Evolutionary conservation across 1,140 invertebrate genomes (phyloP).

Genomic region (Drosophila chauvacae): DNA sequence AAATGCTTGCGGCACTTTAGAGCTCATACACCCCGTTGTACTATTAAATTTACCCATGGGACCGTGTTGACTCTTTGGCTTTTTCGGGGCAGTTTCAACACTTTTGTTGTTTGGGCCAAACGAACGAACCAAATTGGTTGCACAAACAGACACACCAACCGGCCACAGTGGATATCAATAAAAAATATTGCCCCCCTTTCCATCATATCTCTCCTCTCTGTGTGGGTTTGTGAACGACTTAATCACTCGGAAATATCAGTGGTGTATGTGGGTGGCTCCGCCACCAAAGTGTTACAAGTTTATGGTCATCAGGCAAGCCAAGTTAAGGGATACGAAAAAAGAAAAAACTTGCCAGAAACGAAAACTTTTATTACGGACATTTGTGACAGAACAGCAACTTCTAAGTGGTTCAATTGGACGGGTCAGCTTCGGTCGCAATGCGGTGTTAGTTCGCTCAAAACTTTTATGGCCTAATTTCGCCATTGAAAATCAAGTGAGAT

Average conservation of each 20-base stretch:
- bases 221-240: slow-evolving; percentile 49
- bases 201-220: slow-evolving; percentile 38
- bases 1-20: slow-evolving; percentile 63
- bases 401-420: slow-evolving; percentile 43
- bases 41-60: slow-evolving; percentile 72
- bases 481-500: slow-evolving; percentile 52
- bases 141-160: slow-evolving; percentile 21
- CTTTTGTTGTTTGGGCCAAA: slow-evolving; percentile 46
- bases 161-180: slow-evolving; percentile 62
- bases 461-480: slow-evolving; percentile 43
- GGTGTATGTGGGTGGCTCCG: slow-evolving; percentile 8
- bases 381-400: slow-evolving; percentile 51
- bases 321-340: neutral
- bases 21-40: slow-evolving; percentile 59
- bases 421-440: slow-evolving; percentile 36
- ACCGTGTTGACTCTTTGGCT: slow-evolving; percentile 69
- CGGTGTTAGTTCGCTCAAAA: slow-evolving; percentile 42
- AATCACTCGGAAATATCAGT: slow-evolving; percentile 65
- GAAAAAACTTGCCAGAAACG: slow-evolving; percentile 29
- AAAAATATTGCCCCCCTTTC: slow-evolving; percentile 32
- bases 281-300: slow-evolving; percentile 54
- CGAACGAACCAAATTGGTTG: slow-evolving; percentile 53
- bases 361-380: slow-evolving; percentile 58
- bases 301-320: slow-evolving; percentile 45
- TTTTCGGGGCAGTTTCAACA: slow-evolving; percentile 43